These are phyloP conservation scores for Sardinella longiceps DNA, from an alignment of 2,797 vertebrate species.

Conservation along the genomic window DNA sequence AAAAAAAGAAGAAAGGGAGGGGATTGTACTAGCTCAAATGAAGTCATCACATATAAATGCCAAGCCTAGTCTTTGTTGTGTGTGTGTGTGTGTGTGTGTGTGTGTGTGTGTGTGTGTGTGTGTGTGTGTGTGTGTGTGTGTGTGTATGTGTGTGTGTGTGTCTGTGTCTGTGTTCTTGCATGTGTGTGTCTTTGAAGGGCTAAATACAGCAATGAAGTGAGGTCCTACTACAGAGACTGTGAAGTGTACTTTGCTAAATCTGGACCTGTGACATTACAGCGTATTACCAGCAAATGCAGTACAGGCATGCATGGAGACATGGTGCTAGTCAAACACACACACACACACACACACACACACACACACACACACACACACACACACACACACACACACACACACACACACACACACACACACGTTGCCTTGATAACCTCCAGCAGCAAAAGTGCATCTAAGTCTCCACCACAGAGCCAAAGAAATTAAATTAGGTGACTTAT, in stretches of 20 bases:
- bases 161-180: not conserved
- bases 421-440: not conserved
- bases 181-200: not conserved
- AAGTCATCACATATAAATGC: slow-evolving; percentile 26
- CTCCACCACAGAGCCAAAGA: not conserved
- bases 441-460: not conserved
- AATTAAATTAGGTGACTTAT: slow-evolving; percentile 5
- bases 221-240: slow-evolving; percentile 12
- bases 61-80: not conserved
- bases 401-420: not conserved
- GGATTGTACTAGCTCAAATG: slow-evolving; percentile 12
- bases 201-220: slow-evolving; percentile 46
- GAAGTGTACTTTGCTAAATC: not conserved
- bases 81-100: slow-evolving; percentile 22
- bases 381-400: not conserved
- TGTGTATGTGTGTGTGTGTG: slow-evolving; percentile 22
- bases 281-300: slow-evolving; percentile 12
- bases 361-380: not conserved
- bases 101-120: slow-evolving; percentile 27
- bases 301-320: not conserved
- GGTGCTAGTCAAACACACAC: too few species aligned
- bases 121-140: not conserved
- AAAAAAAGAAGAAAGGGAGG: slow-evolving; percentile 15
- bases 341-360: not conserved
- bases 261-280: slow-evolving; percentile 2